Conservation (phyloP, 2,113 vertebrate genomes). For the Eolophus roseicapilla region DNA sequence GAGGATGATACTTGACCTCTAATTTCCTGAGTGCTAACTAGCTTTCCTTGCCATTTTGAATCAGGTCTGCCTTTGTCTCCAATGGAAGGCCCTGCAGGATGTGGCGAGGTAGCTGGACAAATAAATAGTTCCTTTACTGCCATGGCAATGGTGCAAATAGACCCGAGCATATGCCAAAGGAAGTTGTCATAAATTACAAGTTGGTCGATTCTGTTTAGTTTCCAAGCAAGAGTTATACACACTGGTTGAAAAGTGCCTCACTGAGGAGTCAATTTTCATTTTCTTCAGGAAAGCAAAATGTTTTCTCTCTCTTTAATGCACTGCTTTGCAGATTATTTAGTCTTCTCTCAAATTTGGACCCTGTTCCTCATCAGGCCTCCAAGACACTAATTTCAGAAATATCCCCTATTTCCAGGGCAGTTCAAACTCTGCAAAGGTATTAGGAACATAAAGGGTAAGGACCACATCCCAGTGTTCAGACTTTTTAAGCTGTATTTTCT, state of each 20-base stretch:
- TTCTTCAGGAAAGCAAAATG: neutral
- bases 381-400: neutral
- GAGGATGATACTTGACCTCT: neutral
- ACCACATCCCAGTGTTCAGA: neutral
- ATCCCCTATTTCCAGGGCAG: neutral
- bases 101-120: conserved; percentile 69
- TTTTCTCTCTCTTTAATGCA: neutral
- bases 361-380: neutral
- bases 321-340: neutral
- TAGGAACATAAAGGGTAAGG: neutral
- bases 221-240: conserved; percentile 65
- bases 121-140: conserved; percentile 83
- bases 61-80: conserved; percentile 65
- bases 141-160: conserved; percentile 84
- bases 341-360: neutral
- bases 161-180: conserved; percentile 70
- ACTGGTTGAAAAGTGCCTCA: conserved; percentile 78
- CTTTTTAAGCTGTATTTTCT: neutral
- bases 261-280: conserved; percentile 51
- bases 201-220: conserved; percentile 86
- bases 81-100: conserved; percentile 74
- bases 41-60: conserved; percentile 72
- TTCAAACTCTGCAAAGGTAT: neutral
- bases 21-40: neutral
- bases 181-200: conserved; percentile 81